These are phyloP conservation scores for Xylocampa areola DNA, from an alignment of 2,888 invertebrate genomes.

Conservation along the genomic window DNA sequence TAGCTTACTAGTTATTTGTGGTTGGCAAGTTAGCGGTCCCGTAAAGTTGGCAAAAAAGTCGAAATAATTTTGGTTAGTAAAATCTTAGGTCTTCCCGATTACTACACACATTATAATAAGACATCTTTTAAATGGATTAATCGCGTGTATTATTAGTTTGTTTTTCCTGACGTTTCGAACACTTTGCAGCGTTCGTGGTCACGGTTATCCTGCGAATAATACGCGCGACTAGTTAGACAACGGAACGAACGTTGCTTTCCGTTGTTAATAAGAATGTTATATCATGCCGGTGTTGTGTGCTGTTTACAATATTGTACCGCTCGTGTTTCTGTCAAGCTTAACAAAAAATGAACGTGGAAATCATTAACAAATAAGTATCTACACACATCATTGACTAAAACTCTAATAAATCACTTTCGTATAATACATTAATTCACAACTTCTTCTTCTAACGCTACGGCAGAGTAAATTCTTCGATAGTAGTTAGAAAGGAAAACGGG, in stretches of 20 bases:
- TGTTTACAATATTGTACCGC: neutral
- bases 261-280: no score
- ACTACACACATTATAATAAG: no score
- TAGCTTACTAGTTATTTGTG: conserved; percentile 63
- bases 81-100: neutral
- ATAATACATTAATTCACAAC: conserved; percentile 12
- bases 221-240: no score
- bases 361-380: conserved; percentile 13
- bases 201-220: no score
- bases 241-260: no score
- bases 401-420: conserved; percentile 32
- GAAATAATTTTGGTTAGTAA: conserved; percentile 1
- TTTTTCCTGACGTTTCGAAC: no score
- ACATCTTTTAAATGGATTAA: no score
- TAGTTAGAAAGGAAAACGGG: conserved; percentile 68
- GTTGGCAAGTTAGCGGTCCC: conserved; percentile 66
- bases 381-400: conserved; percentile 25
- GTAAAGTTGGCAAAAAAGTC: conserved; percentile 65
- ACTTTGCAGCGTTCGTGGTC: no score
- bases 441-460: conserved; percentile 67
- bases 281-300: no score
- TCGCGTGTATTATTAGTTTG: no score
- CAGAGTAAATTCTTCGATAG: conserved; percentile 64
- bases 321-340: neutral
- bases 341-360: neutral